Base-by-base conservation (phyloP, 2,888 invertebrate genomes). In the Nephrotoma guestfalica region DNA sequence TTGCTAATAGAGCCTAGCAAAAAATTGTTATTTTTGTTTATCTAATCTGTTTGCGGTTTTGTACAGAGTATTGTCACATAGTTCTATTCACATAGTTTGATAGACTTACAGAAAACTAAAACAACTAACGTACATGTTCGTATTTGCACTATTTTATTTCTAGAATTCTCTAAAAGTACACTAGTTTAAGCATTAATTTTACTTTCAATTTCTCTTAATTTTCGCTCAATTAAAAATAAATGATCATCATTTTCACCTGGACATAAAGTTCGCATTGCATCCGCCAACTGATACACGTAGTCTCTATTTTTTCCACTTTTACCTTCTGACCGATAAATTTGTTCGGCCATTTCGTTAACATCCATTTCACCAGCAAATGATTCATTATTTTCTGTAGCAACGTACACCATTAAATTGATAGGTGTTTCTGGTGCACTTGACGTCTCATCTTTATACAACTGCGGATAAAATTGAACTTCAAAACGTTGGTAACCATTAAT, bases 221-320 rank as follows among this genome's bases (percentile, higher is more conserved):
- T 93, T 41, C 90, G 90, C 90, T 97, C 97, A 47, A 97, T 91
- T 30, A 93, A 92, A 90, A 94, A 95, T 2, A 98, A 92, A 92
- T 98, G 98, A 0, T 94, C 93, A 89, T 98, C 98, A 2, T 93
- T 88, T 0, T 94, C 93, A 13, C 94, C 94, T 0, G 96, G 96
- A 43, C 95, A 95, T 42, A 97, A 92, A 83, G 92, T 90, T 87
- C 95, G 93, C 96, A 98, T 96, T 0, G 96, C 94, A 85, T 94
- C 91, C 0, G 96, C 97, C 88, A 98, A 92, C 89, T 96, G 96
- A 89, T 96, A 96, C 0, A 99, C 93, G 93, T 99, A 99, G 89
- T 99, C 99, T 71, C 95, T 94, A 91, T 99, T 99, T 0, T 95
- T 91, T 0, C 99, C 99, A 90, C 98, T 98, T 0, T 96, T 96